phyloP scores from a whole-genome alignment of 2,797 vertebrate species.

The Acrocephalus scirpaceus region DNA sequence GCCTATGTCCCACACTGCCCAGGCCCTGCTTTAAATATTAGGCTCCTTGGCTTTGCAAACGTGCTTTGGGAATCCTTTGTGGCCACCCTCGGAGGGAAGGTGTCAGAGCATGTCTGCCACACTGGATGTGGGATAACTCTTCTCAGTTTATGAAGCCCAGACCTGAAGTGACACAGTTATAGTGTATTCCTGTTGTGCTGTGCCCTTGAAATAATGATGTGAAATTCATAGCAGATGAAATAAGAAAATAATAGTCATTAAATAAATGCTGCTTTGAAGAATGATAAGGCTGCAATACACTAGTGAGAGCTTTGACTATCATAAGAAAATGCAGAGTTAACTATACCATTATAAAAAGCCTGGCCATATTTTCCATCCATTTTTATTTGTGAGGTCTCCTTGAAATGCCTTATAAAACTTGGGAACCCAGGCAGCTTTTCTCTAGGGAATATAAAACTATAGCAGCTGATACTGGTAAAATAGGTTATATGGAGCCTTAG shows the following conservation, averaged over 20 bases:
- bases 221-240: neutral
- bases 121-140: neutral
- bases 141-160: neutral
- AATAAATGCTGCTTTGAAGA: neutral
- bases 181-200: neutral
- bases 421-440: slow-evolving; percentile 57
- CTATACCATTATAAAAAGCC: neutral
- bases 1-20: neutral
- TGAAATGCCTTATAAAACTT: slow-evolving; percentile 63
- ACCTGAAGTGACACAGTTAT: neutral
- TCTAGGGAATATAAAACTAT: slow-evolving; percentile 38
- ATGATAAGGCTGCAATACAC: neutral
- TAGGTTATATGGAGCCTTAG: slow-evolving; percentile 61
- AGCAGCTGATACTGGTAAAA: slow-evolving; percentile 72
- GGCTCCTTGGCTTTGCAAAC: neutral
- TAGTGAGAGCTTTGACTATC: neutral
- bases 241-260: neutral
- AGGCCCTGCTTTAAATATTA: neutral
- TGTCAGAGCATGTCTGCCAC: neutral
- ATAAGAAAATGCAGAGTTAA: neutral
- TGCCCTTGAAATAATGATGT: neutral
- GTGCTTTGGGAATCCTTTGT: neutral
- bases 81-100: neutral
- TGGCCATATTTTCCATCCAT: neutral
- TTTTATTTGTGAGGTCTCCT: slow-evolving; percentile 70